phyloP scores from a whole-genome alignment of 1,140 invertebrate species.

The Pristionchus pacificus region DNA sequence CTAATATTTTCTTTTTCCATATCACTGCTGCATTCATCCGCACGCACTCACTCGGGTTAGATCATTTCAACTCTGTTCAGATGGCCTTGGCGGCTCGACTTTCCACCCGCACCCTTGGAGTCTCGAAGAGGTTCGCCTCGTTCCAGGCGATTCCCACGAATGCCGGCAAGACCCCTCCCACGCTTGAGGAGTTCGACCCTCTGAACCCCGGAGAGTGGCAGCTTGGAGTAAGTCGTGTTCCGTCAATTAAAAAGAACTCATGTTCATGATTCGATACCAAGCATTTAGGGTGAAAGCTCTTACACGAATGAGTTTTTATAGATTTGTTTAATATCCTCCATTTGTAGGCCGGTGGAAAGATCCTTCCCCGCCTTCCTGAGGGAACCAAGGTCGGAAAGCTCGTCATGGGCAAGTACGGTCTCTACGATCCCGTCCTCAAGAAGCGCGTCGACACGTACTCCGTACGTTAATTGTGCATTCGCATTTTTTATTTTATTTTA shows the following conservation, averaged over 20 bases:
- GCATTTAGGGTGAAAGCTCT: neutral
- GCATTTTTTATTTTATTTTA: too few species aligned
- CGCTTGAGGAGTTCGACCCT: slow-evolving; percentile 51
- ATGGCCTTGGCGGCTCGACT: slow-evolving; percentile 27
- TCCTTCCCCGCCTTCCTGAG: slow-evolving; percentile 55
- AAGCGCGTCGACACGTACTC: slow-evolving; percentile 41
- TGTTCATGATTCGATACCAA: too few species aligned
- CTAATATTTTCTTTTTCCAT: too few species aligned
- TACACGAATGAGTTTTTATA: neutral
- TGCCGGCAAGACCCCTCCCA: slow-evolving; percentile 44
- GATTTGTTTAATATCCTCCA: neutral
- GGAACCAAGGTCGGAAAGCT: slow-evolving; percentile 52
- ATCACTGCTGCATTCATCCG: too few species aligned
- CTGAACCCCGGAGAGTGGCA: slow-evolving; percentile 55
- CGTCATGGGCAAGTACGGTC: slow-evolving; percentile 56
- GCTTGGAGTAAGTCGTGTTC: slow-evolving; percentile 37
- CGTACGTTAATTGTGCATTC: too few species aligned
- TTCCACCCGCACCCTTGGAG: slow-evolving; percentile 23
- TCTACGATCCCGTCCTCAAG: slow-evolving; percentile 49
- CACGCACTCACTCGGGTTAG: neutral
- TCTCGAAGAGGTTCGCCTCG: slow-evolving; percentile 24
- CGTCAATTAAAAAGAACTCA: neutral
- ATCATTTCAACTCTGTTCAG: slow-evolving; percentile 7
- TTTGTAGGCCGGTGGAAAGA: slow-evolving; percentile 47
- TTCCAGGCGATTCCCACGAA: slow-evolving; percentile 40